Conservation (phyloP, 1,140 invertebrate species). For the Chrysopa pallens region DNA sequence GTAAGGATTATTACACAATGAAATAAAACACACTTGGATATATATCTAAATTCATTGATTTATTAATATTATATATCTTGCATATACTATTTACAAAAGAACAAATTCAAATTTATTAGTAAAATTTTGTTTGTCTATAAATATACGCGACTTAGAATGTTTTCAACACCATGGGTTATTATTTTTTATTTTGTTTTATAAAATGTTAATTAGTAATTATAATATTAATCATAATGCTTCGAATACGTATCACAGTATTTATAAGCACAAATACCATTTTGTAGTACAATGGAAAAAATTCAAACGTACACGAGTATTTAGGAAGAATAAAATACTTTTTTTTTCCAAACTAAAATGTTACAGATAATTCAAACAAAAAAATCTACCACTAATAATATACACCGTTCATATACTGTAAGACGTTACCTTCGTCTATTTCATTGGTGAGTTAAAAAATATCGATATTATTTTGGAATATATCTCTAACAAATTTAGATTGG, state of each 20-base stretch:
- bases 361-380: neutral
- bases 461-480: neutral
- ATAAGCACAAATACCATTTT: no score
- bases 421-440: neutral
- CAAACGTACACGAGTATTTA: neutral
- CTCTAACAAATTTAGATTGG: neutral
- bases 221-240: neutral
- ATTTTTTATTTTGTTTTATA: slow-evolving; percentile 1
- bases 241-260: neutral
- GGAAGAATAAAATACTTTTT: neutral
- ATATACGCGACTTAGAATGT: no score
- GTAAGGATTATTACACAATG: no score
- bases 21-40: no score
- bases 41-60: no score
- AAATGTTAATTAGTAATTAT: slow-evolving; percentile 1
- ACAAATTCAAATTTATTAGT: no score
- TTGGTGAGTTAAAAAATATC: no score
- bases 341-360: neutral
- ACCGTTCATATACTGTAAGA: neutral
- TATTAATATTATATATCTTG: no score
- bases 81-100: no score
- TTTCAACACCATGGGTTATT: no score
- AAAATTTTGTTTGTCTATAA: neutral
- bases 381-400: neutral
- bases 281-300: neutral